These are phyloP conservation scores for Echinometra lucunter DNA, from an alignment of 53 echinoderm and acorn worm genomes.

Conservation along the genomic window DNA sequence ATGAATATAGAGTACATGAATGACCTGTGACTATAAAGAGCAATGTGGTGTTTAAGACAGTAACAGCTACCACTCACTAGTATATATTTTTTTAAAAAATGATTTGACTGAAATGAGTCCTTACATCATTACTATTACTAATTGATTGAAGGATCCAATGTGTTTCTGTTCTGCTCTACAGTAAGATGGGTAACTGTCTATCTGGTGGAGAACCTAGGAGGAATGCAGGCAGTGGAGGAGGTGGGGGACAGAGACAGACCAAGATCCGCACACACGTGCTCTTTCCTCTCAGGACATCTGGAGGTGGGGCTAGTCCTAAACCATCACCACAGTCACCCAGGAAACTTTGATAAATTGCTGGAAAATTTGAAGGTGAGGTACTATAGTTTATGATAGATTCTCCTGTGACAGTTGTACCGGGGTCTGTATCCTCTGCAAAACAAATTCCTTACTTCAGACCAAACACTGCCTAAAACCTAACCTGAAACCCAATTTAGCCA, in stretches of 20 bases:
- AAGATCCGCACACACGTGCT: conserved; percentile 45
- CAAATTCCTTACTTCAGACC: no score
- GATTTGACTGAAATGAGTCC: no score
- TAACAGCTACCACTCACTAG: no score
- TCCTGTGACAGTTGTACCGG: no score
- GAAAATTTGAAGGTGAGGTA: conserved; percentile 3
- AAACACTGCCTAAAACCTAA: no score
- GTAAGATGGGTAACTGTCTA: conserved; percentile 40
- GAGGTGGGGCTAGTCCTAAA: neutral
- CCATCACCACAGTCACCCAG: conserved; percentile 23
- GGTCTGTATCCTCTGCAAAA: no score
- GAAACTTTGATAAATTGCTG: neutral
- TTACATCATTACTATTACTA: no score
- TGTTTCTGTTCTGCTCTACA: neutral
- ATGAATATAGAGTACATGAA: no score
- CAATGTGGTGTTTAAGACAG: no score
- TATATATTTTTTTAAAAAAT: no score
- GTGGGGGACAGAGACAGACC: neutral
- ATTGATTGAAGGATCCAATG: neutral
- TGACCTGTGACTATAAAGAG: no score
- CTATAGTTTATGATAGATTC: neutral
- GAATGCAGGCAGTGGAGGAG: neutral
- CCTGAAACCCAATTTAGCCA: no score
- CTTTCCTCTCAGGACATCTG: conserved; percentile 3
- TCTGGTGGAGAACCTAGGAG: conserved; percentile 28